Base-by-base conservation (phyloP, 2,888 invertebrate species). In the Geophilus truncorum region DNA sequence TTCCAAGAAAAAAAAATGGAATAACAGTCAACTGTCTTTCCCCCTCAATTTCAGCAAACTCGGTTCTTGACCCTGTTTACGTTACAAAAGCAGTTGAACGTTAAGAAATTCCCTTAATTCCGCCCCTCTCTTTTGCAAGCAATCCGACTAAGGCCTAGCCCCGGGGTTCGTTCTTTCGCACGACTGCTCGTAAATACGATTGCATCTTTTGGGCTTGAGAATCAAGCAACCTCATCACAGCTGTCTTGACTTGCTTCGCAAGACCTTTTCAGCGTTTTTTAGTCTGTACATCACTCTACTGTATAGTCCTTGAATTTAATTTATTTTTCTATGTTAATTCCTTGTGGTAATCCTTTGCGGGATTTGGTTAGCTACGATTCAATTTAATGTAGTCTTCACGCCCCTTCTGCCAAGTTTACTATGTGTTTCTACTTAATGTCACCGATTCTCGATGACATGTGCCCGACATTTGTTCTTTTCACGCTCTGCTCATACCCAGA, bases 191-290 rank as follows among this genome's bases (percentile, higher is more conserved):
- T 70, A 70, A 62, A 70, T 70, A 70, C 70, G 70, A 70, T 70
- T 70, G 70, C 70, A 70, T 70, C 70, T 70, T 70, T 70, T 70
- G 70, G 70, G 70, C 70, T 70, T 70, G 70, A 70, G 70, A 70
- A 70, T 70, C 70, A 70, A 28, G 70, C 70, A 70, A 70, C 25
- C 70, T 70, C 70, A 70, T 70, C 70, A 70, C 70, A 70, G 70
- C 70, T 70, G 70, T 25, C 70, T 70, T n/a, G 70, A 70, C 70
- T 70, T 70, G 70, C 25, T 45, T 25, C 70, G 28, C 10, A 70
- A 70, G 70, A 70, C 70, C 15, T 70, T 70, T 15, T 28, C 28
- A 70, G n/a, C 70, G 5, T 28, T 70, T 70, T 25, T 10, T 10
- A 25, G 28, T 70, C 23, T 15, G 5, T 70, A 40, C 57, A 7